Base-by-base conservation (phyloP, 2,888 invertebrate genomes). In the Pimpla rufipes region DNA sequence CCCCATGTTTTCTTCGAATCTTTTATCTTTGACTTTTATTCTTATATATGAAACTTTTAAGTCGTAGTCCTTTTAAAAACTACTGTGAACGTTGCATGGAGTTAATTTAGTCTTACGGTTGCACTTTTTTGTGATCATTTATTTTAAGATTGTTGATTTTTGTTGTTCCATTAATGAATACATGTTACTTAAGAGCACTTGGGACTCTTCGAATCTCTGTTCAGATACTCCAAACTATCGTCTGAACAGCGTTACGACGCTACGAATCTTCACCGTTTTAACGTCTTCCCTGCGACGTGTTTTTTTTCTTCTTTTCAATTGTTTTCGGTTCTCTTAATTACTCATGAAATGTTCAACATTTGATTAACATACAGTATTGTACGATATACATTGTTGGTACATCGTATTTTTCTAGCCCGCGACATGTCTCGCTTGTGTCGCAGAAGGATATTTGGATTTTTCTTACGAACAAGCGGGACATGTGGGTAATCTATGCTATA, bases 341-440 rank as follows among this genome's bases (percentile, higher is more conserved):
- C 29, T 50, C 50, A 35, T 29, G 11, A 50, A 35, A 37, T 11
- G 10, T 68, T 52, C 50, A 35, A n/a, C 16, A 50, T 52, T 68
- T n/a, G 11, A 50, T 29, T 35, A 16, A 18, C 13, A 23, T 50
- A n/a, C 5, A 52, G 37, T 55, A 45, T 66, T 29, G 13, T 23
- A 66, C 55, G 57, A 71, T 71, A 70, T 18, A 50, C 62, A 47
- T 35, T 52, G 50, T 75, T 66, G 40, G 42, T 75, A 64, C 18
- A 50, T 64, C 50, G 40, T 64, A 16, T 50, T 16, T 47, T 13
- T 66, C 13, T 29, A 29, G 57, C 23, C 57, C n/a, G 13, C 29
- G n/a, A 6, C 57, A 40, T 37, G 68, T 21, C 50, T 21, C 40
- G 55, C 37, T 40, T 40, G n/a, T 57, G 55, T 71, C 18, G 23